Evolutionary conservation across 2,797 vertebrate species (phyloP).

Genomic region (Pelobates cultripes): DNA sequence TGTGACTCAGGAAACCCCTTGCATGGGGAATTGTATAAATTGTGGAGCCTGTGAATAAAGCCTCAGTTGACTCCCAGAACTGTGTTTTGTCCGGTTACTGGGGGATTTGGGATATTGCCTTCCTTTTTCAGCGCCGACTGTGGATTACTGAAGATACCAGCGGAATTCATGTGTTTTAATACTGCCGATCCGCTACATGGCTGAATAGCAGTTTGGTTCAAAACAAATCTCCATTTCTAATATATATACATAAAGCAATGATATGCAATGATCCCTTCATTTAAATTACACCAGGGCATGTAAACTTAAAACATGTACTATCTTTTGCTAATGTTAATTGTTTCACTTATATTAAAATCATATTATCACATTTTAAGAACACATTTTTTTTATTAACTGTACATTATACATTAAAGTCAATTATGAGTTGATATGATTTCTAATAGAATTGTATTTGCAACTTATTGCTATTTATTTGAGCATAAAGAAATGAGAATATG

Average conservation of each 20-base stretch:
- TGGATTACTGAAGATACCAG: too few relatives aligned
- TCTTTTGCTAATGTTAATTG: constrained; percentile 65
- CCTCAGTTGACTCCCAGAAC: too few relatives aligned
- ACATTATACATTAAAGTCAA: constrained; percentile 69
- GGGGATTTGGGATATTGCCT: too few relatives aligned
- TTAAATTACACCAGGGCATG: constrained; percentile 61
- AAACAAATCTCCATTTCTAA: too few relatives aligned
- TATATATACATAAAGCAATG: constrained; percentile 57
- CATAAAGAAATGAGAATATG: constrained; percentile 16
- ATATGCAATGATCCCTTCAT: constrained; percentile 61
- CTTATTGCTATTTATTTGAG: not conserved
- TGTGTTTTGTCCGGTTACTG: too few relatives aligned
- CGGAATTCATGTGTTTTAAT: too few relatives aligned
- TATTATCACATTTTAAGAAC: constrained; percentile 67
- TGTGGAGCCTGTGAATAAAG: too few relatives aligned
- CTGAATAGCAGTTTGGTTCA: too few relatives aligned
- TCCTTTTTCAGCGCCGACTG: too few relatives aligned
- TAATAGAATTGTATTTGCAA: constrained; percentile 64
- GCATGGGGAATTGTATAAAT: too few relatives aligned
- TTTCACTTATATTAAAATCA: constrained; percentile 73
- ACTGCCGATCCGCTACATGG: too few relatives aligned
- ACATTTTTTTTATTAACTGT: constrained; percentile 63
- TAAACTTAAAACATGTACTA: constrained; percentile 66
- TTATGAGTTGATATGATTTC: constrained; percentile 66
- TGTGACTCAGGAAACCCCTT: too few relatives aligned